phyloP scores from a whole-genome alignment of 2,888 invertebrate species.

The Drosophila macrospina region DNA sequence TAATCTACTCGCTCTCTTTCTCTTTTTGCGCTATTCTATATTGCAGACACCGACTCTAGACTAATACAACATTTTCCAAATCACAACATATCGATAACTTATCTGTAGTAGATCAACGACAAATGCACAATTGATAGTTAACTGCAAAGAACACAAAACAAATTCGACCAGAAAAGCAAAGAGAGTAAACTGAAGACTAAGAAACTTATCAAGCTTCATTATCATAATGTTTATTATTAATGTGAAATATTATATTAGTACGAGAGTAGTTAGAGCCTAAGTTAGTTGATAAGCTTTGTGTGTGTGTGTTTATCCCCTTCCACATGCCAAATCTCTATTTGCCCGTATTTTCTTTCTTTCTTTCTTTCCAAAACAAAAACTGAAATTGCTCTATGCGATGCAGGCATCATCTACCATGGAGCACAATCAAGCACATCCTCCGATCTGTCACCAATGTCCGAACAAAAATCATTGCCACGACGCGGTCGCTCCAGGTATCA shows the following conservation, averaged over 20 bases:
- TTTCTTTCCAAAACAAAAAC: slow-evolving; percentile 41
- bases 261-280: slow-evolving; percentile 39
- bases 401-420: slow-evolving; percentile 91
- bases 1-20: slow-evolving; percentile 59
- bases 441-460: slow-evolving; percentile 92
- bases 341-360: slow-evolving; percentile 74
- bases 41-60: slow-evolving; percentile 84
- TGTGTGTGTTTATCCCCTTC: slow-evolving; percentile 39
- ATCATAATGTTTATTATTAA: neutral
- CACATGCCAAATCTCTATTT: slow-evolving; percentile 64
- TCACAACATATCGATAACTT: slow-evolving; percentile 84
- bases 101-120: slow-evolving; percentile 78
- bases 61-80: slow-evolving; percentile 84
- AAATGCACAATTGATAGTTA: slow-evolving; percentile 25
- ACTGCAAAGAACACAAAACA: slow-evolving; percentile 8
- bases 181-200: slow-evolving; percentile 43
- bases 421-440: slow-evolving; percentile 91
- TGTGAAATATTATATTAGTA: slow-evolving; percentile 15
- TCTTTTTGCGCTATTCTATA: slow-evolving; percentile 67
- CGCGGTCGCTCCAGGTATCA: slow-evolving; percentile 90
- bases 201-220: slow-evolving; percentile 16
- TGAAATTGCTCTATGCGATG: slow-evolving; percentile 46
- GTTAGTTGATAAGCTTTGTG: slow-evolving; percentile 47
- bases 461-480: slow-evolving; percentile 91
- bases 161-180: slow-evolving; percentile 45